A percentile compares a stretch with the other conserved stretches of the same genome.
Evolutionary conservation across 1,140 invertebrate species (phyloP).

Genomic region (Drosophila nigromelanica): DNA sequence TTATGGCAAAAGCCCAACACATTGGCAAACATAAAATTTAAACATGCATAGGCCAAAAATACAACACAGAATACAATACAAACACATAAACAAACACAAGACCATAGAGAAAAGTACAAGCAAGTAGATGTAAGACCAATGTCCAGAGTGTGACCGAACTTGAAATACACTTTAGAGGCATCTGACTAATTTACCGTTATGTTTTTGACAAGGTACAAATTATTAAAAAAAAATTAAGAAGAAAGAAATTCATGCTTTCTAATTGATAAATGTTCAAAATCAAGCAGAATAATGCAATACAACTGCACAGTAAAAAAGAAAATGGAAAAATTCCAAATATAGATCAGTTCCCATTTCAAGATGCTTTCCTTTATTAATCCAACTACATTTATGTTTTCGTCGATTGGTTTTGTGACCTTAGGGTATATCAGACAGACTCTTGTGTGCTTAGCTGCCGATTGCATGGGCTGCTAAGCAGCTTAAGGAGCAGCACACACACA

Average conservation of each 20-base stretch:
- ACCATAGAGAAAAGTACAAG: conserved; percentile 39
- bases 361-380: background rate
- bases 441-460: conserved; percentile 70
- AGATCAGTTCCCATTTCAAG: background rate
- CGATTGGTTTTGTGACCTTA: conserved; percentile 38
- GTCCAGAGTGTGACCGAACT: conserved; percentile 1
- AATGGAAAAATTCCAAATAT: background rate
- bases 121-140: background rate
- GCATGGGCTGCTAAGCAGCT: conserved; percentile 68
- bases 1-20: conserved; percentile 67
- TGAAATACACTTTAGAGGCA: background rate
- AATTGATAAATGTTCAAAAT: too few species aligned
- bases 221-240: too few species aligned
- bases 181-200: too few species aligned
- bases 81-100: conserved; percentile 50
- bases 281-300: too few species aligned
- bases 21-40: conserved; percentile 82
- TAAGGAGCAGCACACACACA: conserved; percentile 57
- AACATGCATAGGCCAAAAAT: conserved; percentile 81
- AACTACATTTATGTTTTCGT: conserved; percentile 27
- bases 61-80: conserved; percentile 73
- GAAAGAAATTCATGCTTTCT: too few species aligned
- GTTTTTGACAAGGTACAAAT: too few species aligned
- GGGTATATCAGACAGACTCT: conserved; percentile 49
- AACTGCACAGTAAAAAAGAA: background rate